phyloP scores from a whole-genome alignment of 2,113 vertebrate genomes.

The Polypterus bichir region DNA sequence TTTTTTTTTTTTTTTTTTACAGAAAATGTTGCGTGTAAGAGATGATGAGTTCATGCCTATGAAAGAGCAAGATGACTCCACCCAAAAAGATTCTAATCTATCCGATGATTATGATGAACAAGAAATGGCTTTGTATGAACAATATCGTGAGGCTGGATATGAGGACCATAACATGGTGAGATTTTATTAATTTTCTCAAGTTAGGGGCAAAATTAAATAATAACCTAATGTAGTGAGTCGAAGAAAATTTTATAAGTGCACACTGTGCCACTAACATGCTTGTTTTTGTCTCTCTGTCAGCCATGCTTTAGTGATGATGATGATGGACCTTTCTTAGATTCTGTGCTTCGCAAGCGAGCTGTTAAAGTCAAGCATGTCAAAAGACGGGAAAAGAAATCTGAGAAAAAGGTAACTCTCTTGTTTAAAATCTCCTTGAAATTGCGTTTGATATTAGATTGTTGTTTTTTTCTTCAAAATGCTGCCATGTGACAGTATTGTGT shows the following conservation, averaged over 20 bases:
- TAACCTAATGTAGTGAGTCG: too few species aligned
- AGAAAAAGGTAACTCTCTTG: slow-evolving; percentile 61
- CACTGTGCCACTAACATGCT: too few species aligned
- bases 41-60: slow-evolving; percentile 58
- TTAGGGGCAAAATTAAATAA: too few species aligned
- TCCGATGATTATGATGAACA: slow-evolving; percentile 71
- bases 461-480: too few species aligned
- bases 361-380: slow-evolving; percentile 90
- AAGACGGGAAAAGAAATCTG: slow-evolving; percentile 79
- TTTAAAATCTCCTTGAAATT: not conserved
- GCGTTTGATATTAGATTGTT: too few species aligned
- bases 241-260: too few species aligned
- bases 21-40: slow-evolving; percentile 80
- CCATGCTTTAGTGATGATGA: slow-evolving; percentile 73
- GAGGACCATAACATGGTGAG: slow-evolving; percentile 58
- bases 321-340: slow-evolving; percentile 62
- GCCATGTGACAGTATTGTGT: too few species aligned
- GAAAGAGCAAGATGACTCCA: slow-evolving; percentile 62
- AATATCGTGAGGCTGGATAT: slow-evolving; percentile 61
- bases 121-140: slow-evolving; percentile 69
- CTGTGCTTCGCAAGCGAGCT: slow-evolving; percentile 71
- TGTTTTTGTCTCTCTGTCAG: slow-evolving; percentile 33
- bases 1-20: slow-evolving; percentile 5
- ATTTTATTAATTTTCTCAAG: not conserved
- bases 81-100: slow-evolving; percentile 54